Percentiles rank a stretch among this genome's conserved stretches.
Conservation (phyloP, 2,113 vertebrate species). For the Acrocephalus kingi region DNA sequence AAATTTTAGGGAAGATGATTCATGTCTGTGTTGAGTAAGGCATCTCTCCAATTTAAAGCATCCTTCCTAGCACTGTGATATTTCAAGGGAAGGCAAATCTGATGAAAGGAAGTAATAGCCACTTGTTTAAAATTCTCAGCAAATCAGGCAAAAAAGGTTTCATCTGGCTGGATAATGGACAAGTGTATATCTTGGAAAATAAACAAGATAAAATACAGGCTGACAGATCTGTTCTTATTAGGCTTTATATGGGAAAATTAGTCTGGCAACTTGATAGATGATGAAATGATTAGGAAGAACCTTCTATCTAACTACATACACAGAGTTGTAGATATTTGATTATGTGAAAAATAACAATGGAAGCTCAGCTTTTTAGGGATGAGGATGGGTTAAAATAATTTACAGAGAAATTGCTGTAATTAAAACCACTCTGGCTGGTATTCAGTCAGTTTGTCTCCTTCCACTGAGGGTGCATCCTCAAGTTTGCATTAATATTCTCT, state of each 20-base stretch:
- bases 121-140: neutral
- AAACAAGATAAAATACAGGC: neutral
- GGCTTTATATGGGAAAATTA: neutral
- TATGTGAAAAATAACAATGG: conserved; percentile 1
- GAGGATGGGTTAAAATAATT: neutral
- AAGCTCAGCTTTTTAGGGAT: neutral
- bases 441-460: neutral
- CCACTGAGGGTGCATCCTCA: neutral
- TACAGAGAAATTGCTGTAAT: neutral
- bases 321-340: neutral
- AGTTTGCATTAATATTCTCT: neutral
- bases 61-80: neutral
- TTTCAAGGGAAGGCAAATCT: neutral
- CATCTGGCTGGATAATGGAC: neutral
- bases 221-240: neutral
- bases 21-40: neutral
- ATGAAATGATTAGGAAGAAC: conserved; percentile 1
- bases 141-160: neutral
- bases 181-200: neutral
- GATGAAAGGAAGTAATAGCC: neutral
- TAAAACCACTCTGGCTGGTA: neutral
- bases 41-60: neutral
- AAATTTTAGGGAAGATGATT: neutral
- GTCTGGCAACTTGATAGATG: neutral
- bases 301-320: neutral